Conservation (phyloP, 2,113 vertebrate species). For the Agapornis roseicollis region DNA sequence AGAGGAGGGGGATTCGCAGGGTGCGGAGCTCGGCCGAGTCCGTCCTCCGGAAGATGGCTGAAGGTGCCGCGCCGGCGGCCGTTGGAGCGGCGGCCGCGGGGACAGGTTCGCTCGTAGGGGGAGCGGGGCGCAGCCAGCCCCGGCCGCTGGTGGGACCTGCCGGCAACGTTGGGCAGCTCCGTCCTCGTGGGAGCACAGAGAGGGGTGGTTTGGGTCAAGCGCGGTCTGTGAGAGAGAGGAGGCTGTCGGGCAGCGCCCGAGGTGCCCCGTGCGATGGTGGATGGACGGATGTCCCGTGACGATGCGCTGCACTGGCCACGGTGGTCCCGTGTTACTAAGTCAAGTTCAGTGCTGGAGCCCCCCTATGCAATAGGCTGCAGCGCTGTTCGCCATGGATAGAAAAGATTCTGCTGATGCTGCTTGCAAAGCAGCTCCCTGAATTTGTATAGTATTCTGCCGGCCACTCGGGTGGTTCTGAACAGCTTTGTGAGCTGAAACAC, state of each 20-base stretch:
- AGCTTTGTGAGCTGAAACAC: neutral
- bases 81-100: neutral
- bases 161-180: neutral
- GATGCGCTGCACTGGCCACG: accelerated
- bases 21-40: neutral
- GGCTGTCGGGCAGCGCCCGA: accelerated
- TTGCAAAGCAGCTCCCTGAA: neutral
- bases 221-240: accelerated
- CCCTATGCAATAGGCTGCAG: accelerated
- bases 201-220: accelerated
- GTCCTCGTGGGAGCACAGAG: accelerated
- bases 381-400: accelerated
- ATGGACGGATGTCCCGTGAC: accelerated
- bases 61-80: neutral
- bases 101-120: neutral
- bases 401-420: neutral
- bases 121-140: neutral
- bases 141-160: neutral
- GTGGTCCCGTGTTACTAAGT: accelerated
- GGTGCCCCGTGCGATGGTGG: neutral
- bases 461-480: no score
- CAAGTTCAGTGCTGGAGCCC: accelerated
- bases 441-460: accelerated
- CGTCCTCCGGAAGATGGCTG: neutral
- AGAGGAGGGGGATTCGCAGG: neutral